Base-by-base conservation (phyloP, 2,888 invertebrate genomes). In the Pristionchus fissidentatus region DNA sequence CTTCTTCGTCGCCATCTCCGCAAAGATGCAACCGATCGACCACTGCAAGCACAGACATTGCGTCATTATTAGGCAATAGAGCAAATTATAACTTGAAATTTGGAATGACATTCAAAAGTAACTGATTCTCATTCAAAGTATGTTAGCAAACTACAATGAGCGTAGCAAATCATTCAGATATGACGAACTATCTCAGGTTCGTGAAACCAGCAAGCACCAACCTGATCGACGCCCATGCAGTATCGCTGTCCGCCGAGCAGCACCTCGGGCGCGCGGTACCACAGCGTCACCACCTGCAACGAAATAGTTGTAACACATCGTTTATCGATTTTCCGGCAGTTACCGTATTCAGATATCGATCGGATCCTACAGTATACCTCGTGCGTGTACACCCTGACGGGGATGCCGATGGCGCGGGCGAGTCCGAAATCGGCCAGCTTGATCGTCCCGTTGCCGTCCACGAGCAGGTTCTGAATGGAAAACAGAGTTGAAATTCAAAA, bases 351-450 rank as follows among this genome's bases (percentile, higher is more conserved):
- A n/a, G n/a, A n/a, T n/a, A n/a, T n/a, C n/a, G n/a, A n/a, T n/a
- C n/a, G n/a, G n/a, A n/a, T n/a, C n/a, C n/a, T n/a, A n/a, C n/a
- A 10, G 19, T 38, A 22, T 52, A 94, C 94, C 93, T 95, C 95
- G 93, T 98, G 98, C 0, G 98, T 99, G 93, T 97, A 98, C 82
- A 96, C 96, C 85, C 98, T 94, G 8, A 98, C 96, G 0, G 98
- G 98, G 83, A 98, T 96, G 35, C 97, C 97, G 93, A 98, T 97
- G 0, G 97, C 96, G 88, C 98, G 95, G 0, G 98, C 98, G 80
- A 99, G 94, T 66, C 98, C 98, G 94, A 99, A 98, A 93, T 99
- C 99, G 1, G 98, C 99, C 22, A 98, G 95, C 94, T 99, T 99
- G 85, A 99, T 97, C 83, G 95, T 95, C 15, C 98, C 97, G 90